Evolutionary conservation across 2,888 invertebrate species (phyloP).

Genomic region (Cantharis rufa): DNA sequence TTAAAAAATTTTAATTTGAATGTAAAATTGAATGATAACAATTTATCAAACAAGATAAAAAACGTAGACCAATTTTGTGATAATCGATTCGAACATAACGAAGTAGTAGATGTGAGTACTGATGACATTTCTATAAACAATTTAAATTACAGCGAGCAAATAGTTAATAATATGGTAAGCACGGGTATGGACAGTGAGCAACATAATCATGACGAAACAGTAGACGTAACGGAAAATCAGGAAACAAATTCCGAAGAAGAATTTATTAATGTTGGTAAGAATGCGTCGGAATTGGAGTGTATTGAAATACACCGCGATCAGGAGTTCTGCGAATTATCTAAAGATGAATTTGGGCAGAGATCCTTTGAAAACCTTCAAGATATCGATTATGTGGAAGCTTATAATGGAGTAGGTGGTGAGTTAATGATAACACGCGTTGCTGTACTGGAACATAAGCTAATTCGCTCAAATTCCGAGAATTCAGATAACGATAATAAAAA

Average conservation of each 20-base stretch:
- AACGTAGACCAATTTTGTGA: not conserved
- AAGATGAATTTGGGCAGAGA: constrained; percentile 35
- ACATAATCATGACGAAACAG: not conserved
- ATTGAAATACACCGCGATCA: not conserved
- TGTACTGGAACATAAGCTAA: constrained; percentile 30
- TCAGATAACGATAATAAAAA: not conserved
- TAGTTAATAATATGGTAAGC: not conserved
- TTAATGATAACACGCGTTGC: constrained; percentile 40
- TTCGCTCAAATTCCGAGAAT: not conserved
- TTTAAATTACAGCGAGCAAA: not conserved
- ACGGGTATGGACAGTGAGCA: not conserved
- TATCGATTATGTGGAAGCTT: constrained; percentile 44
- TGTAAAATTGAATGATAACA: not conserved
- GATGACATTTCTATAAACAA: not conserved
- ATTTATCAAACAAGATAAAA: not conserved
- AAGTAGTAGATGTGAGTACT: not conserved
- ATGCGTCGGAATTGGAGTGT: not conserved
- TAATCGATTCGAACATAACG: not conserved
- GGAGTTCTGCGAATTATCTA: not conserved
- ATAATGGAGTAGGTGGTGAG: constrained; percentile 44
- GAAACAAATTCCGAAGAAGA: not conserved
- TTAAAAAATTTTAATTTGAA: not conserved
- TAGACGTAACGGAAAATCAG: not conserved
- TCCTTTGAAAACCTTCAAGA: constrained; percentile 29
- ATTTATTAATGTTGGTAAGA: not conserved